Percentiles rank a stretch among this genome's conserved stretches.
Conservation (phyloP, 2,113 vertebrate genomes). For the Indicator maculatus region DNA sequence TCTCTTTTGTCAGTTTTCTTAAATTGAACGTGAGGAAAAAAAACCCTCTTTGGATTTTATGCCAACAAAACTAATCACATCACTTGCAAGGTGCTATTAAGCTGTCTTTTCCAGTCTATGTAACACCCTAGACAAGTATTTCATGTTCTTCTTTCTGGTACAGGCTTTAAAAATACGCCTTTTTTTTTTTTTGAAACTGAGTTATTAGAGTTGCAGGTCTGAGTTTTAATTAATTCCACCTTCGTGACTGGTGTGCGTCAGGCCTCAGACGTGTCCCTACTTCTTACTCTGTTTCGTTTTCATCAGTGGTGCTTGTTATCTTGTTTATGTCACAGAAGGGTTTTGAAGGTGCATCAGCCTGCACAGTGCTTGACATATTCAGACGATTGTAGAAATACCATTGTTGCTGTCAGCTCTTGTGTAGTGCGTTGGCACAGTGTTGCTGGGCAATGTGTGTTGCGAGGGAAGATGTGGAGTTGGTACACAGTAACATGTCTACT, state of each 20-base stretch:
- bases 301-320: background rate
- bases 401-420: background rate
- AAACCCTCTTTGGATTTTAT: background rate
- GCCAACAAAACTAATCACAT: background rate
- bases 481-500: accelerated
- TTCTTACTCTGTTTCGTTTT: background rate
- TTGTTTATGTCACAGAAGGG: accelerated
- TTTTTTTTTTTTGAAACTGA: background rate
- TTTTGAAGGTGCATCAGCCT: background rate
- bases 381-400: background rate
- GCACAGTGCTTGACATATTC: background rate
- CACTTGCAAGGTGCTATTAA: background rate
- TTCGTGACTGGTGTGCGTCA: background rate
- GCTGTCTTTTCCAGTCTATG: background rate
- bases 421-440: background rate
- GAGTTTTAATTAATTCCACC: background rate
- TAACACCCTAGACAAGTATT: background rate
- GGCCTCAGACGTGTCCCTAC: background rate
- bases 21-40: background rate
- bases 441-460: background rate
- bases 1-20: background rate
- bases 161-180: background rate
- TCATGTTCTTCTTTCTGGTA: background rate
- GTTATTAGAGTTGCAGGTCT: background rate
- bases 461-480: background rate